Percentiles rank a stretch among this genome's conserved stretches.
These are phyloP conservation scores for Pilophorus perplexus DNA, from an alignment of 2,888 invertebrate species.

Conservation along the genomic window DNA sequence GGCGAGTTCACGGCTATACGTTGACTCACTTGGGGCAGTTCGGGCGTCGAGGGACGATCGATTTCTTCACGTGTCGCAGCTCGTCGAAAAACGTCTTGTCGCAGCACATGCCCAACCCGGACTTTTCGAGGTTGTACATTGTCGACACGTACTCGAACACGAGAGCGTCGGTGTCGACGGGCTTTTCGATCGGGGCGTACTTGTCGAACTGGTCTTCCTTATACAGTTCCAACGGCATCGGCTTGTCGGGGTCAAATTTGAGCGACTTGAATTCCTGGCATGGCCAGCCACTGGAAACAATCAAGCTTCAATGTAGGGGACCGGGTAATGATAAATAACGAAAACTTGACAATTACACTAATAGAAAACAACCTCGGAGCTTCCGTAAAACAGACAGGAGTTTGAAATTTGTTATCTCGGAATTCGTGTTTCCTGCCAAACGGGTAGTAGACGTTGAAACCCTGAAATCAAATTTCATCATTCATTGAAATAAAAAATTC, in stretches of 20 bases:
- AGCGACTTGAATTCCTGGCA: constrained; percentile 9
- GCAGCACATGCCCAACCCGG: constrained; percentile 16
- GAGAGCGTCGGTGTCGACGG: constrained; percentile 9
- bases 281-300: constrained; percentile 21
- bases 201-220: constrained; percentile 26
- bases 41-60: constrained; percentile 15
- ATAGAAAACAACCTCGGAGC: constrained; percentile 6
- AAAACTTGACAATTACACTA: neutral
- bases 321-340: too few species aligned
- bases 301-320: too few species aligned
- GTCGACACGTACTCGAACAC: constrained; percentile 15
- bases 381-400: constrained; percentile 11
- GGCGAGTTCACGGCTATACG: too few species aligned
- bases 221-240: neutral
- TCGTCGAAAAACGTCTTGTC: constrained; percentile 2
- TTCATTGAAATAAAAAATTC: too few species aligned
- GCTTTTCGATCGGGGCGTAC: constrained; percentile 2
- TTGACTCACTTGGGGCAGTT: constrained; percentile 29
- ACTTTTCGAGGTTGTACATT: constrained; percentile 21
- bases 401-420: neutral
- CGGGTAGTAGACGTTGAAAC: constrained; percentile 10
- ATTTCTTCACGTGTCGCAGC: constrained; percentile 14
- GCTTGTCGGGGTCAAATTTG: neutral
- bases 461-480: too few species aligned
- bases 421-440: constrained; percentile 18